A percentile compares a stretch with the other conserved stretches of the same genome.
phyloP scores from a whole-genome alignment of 1,140 invertebrate species.

The Mercenaria mercenaria region DNA sequence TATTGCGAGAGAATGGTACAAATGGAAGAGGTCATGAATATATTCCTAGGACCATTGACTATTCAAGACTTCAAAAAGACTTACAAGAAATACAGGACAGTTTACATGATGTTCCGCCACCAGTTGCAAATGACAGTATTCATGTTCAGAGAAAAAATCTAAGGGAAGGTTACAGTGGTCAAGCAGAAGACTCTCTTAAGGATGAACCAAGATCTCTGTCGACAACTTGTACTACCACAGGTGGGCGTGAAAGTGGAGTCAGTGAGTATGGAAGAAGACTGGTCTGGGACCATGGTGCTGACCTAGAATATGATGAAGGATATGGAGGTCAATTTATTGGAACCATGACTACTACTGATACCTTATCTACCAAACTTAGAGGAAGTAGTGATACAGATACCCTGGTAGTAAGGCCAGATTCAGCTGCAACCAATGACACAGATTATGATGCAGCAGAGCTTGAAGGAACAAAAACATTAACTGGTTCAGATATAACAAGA shows the following conservation, averaged over 20 bases:
- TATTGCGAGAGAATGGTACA: not conserved
- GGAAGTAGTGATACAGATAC: slow-evolving; percentile 36
- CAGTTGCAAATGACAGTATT: slow-evolving; percentile 47
- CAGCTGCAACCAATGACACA: slow-evolving; percentile 42
- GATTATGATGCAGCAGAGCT: slow-evolving; percentile 46
- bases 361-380: slow-evolving; percentile 42
- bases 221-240: slow-evolving; percentile 59
- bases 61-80: slow-evolving; percentile 76
- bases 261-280: slow-evolving; percentile 70
- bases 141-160: slow-evolving; percentile 2
- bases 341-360: slow-evolving; percentile 72
- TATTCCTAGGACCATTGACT: slow-evolving; percentile 72
- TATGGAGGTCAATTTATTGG: slow-evolving; percentile 71
- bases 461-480: slow-evolving; percentile 47
- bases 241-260: slow-evolving; percentile 71
- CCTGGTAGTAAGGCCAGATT: slow-evolving; percentile 47
- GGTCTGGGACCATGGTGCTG: slow-evolving; percentile 80
- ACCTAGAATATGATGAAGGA: slow-evolving; percentile 75
- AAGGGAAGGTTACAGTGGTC: slow-evolving; percentile 32
- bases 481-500: slow-evolving; percentile 49
- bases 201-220: slow-evolving; percentile 56
- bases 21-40: slow-evolving; percentile 4
- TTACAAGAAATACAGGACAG: slow-evolving; percentile 81
- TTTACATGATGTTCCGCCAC: slow-evolving; percentile 66
- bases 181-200: slow-evolving; percentile 29